Evolutionary conservation across 2,888 invertebrate species (phyloP).

Genomic region (Amphimallon solstitiale): DNA sequence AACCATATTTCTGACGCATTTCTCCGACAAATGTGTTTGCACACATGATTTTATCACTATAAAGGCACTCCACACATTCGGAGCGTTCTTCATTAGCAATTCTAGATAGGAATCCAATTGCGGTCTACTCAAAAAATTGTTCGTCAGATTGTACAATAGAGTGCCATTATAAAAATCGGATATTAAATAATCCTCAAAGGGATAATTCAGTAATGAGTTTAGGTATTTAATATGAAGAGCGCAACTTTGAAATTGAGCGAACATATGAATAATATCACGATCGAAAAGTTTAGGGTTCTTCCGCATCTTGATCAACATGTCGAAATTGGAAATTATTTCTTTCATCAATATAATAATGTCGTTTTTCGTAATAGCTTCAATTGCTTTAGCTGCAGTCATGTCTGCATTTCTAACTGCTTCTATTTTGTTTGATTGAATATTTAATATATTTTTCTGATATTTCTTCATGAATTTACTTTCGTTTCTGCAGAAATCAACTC

Average conservation of each 20-base stretch:
- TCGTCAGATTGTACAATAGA: slow-evolving; percentile 78
- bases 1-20: background rate
- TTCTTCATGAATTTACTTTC: slow-evolving; percentile 64
- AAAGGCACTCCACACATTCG: slow-evolving; percentile 56
- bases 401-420: slow-evolving; percentile 46
- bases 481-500: slow-evolving; percentile 67
- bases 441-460: slow-evolving; percentile 60
- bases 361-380: slow-evolving; percentile 66
- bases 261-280: slow-evolving; percentile 68
- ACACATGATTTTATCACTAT: slow-evolving; percentile 45
- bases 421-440: slow-evolving; percentile 42
- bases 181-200: slow-evolving; percentile 68
- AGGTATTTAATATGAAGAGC: slow-evolving; percentile 69
- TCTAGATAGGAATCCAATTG: slow-evolving; percentile 68
- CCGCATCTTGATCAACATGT: slow-evolving; percentile 67
- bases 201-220: slow-evolving; percentile 72
- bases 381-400: slow-evolving; percentile 62
- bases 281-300: slow-evolving; percentile 69
- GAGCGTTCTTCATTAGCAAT: slow-evolving; percentile 53
- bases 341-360: slow-evolving; percentile 71
- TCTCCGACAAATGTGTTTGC: background rate
- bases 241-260: slow-evolving; percentile 75
- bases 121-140: slow-evolving; percentile 69
- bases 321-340: slow-evolving; percentile 69
- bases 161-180: slow-evolving; percentile 79